Conservation (phyloP, 1,140 invertebrate genomes). For the Drosophila persimilis region DNA sequence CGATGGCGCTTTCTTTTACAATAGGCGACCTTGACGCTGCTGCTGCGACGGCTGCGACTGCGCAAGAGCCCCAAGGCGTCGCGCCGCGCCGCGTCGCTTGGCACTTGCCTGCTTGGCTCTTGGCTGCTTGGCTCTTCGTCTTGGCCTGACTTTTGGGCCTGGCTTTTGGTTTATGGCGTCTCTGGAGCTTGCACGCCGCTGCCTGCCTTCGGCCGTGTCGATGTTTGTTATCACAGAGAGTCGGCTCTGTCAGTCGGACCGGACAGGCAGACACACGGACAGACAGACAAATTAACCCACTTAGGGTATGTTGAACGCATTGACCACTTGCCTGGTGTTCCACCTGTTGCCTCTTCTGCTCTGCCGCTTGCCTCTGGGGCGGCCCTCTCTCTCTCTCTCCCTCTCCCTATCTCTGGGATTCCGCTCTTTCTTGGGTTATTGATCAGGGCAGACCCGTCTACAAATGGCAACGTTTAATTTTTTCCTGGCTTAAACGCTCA, state of each 20-base stretch:
- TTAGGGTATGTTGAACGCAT: slow-evolving; percentile 73
- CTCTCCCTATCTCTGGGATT: not conserved
- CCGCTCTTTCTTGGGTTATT: slow-evolving; percentile 39
- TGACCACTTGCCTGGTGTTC: slow-evolving; percentile 13
- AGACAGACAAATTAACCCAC: slow-evolving; percentile 62
- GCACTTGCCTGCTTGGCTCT: slow-evolving; percentile 14
- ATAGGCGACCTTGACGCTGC: slow-evolving; percentile 75
- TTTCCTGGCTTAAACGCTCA: slow-evolving; percentile 48
- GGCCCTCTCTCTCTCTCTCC: slow-evolving; percentile 4
- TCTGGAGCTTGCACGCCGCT: slow-evolving; percentile 41
- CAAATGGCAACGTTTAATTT: slow-evolving; percentile 58
- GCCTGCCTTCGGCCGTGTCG: slow-evolving; percentile 15
- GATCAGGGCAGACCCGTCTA: slow-evolving; percentile 34
- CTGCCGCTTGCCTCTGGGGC: not conserved
- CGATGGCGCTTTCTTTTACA: slow-evolving; percentile 79
- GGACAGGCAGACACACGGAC: not conserved
- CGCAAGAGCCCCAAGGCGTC: slow-evolving; percentile 46
- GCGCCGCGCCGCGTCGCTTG: not conserved
- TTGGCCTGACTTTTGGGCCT: slow-evolving; percentile 12
- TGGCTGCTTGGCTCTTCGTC: slow-evolving; percentile 29
- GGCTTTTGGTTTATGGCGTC: slow-evolving; percentile 4
- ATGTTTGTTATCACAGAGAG: slow-evolving; percentile 67
- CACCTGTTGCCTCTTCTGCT: slow-evolving; percentile 11
- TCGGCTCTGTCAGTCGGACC: slow-evolving; percentile 9
- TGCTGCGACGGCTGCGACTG: slow-evolving; percentile 47